phyloP scores from a whole-genome alignment of 2,888 invertebrate genomes.

The Metopia argyrocephala region DNA sequence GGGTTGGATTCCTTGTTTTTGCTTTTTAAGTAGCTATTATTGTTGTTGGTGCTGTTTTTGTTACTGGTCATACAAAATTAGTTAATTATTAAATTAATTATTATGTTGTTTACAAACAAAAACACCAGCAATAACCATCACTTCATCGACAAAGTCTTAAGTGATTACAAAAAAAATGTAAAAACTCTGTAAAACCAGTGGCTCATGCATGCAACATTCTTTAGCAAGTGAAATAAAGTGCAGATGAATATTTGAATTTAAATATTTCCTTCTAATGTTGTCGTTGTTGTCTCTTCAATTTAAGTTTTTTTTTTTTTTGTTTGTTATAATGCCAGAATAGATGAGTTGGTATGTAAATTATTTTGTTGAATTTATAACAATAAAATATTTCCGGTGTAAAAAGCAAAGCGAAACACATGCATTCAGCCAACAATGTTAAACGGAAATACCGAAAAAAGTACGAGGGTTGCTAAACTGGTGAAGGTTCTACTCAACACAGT shows the following conservation, averaged over 20 bases:
- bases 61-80: constrained; percentile 58
- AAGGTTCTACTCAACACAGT: too few species aligned
- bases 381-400: constrained; percentile 45
- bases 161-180: not conserved
- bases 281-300: too few species aligned
- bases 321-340: not conserved
- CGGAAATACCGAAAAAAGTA: not conserved
- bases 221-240: not conserved
- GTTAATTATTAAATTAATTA: constrained; percentile 75
- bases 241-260: too few species aligned
- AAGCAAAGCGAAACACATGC: not conserved
- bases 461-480: constrained; percentile 2
- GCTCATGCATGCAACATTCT: not conserved
- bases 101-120: constrained; percentile 67
- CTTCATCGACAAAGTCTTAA: not conserved
- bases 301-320: too few species aligned
- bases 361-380: constrained; percentile 18
- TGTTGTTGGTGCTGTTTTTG: not conserved
- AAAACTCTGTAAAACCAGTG: not conserved
- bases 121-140: too few species aligned
- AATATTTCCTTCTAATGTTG: too few species aligned
- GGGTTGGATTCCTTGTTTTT: not conserved
- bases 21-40: too few species aligned
- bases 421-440: constrained; percentile 3
- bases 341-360: not conserved